Percentiles rank a stretch among this genome's conserved stretches.
These are phyloP conservation scores for Megalops atlanticus DNA, from an alignment of 2,113 vertebrate species.

Conservation along the genomic window DNA sequence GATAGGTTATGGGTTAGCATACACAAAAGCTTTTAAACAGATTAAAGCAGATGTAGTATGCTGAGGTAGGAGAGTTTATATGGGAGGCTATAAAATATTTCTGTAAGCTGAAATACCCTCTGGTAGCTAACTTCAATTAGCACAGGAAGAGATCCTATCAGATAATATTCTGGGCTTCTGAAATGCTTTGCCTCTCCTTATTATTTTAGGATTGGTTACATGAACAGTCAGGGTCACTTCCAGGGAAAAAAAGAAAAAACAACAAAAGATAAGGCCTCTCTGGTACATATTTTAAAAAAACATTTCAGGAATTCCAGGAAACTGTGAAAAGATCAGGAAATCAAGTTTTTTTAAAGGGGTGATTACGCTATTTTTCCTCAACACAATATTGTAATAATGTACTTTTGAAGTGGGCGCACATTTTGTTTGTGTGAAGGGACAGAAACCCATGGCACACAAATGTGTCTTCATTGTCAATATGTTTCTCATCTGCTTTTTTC, in stretches of 20 bases:
- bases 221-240: constrained; percentile 40
- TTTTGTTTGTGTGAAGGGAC: too few species aligned
- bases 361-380: too few species aligned
- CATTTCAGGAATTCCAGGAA: too few species aligned
- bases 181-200: constrained; percentile 52
- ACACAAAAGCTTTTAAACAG: not conserved
- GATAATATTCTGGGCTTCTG: constrained; percentile 55
- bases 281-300: too few species aligned
- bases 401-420: too few species aligned
- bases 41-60: not conserved
- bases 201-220: constrained; percentile 60
- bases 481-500: not conserved
- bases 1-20: too few species aligned
- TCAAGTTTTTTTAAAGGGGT: too few species aligned
- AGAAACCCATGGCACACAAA: too few species aligned
- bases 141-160: constrained; percentile 67
- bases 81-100: constrained; percentile 32
- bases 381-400: too few species aligned
- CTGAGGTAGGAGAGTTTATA: not conserved
- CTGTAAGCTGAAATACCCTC: constrained; percentile 38
- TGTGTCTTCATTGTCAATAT: not conserved
- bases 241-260: constrained; percentile 35
- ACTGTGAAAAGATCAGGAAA: too few species aligned
- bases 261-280: not conserved
- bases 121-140: constrained; percentile 53